A percentile compares a stretch with the other conserved stretches of the same genome.
phyloP scores from a whole-genome alignment of 2,113 vertebrate species.

The Pelodiscus sinensis region DNA sequence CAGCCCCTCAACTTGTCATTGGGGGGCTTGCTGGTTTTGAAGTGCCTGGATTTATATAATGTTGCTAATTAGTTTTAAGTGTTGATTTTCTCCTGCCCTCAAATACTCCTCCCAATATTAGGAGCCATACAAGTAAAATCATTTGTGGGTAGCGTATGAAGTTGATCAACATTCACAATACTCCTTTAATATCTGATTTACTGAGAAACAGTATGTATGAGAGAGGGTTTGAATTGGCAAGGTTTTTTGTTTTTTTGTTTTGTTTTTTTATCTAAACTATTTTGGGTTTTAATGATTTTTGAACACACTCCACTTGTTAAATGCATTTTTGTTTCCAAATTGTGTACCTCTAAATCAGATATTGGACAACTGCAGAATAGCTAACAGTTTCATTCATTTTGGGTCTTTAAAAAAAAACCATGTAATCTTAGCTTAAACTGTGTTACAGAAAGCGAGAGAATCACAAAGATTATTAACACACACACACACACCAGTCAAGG shows the following conservation, averaged over 20 bases:
- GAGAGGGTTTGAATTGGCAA: not conserved
- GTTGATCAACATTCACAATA: not conserved
- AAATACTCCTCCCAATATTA: fast-evolving
- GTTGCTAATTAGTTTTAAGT: not conserved
- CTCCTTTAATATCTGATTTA: not conserved
- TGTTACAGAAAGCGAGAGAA: not conserved
- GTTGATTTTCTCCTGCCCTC: fast-evolving
- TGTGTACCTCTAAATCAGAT: not conserved
- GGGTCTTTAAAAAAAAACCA: not conserved
- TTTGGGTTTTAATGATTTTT: not conserved
- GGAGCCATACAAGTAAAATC: not conserved
- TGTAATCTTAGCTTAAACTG: not conserved
- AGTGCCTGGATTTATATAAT: fast-evolving
- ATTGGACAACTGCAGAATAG: not conserved
- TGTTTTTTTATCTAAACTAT: not conserved
- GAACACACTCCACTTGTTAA: not conserved
- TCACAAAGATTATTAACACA: not conserved
- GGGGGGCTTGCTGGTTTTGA: fast-evolving
- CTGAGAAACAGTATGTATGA: not conserved
- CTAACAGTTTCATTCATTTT: not conserved
- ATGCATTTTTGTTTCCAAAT: not conserved
- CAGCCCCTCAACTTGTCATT: not conserved
- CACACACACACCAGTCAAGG: not conserved
- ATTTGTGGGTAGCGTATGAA: not conserved
- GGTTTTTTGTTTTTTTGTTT: not conserved